Evolutionary conservation across 2,888 invertebrate species (phyloP), one percentile per base, ranked within the genome.

Genomic region (Stenurella melanura): DNA sequence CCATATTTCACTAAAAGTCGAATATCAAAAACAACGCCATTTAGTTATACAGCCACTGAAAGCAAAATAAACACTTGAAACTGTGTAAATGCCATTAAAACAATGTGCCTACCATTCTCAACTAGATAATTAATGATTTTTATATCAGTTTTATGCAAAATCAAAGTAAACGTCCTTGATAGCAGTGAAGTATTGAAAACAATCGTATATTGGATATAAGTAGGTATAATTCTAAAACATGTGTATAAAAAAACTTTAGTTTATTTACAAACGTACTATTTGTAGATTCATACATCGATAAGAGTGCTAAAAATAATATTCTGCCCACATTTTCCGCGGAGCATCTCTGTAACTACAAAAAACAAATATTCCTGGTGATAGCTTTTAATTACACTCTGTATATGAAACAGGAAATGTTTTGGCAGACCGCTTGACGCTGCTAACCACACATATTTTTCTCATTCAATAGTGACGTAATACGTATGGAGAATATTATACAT

Each of bases 401-500:
- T 50, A 50, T 50, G 15, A n/a, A 50, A 50, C 50, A 19, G 58
- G 60, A 70, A 60, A 70, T 21, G 21, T n/a, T 60, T 60, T 60
- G 42, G 21, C 30, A 70, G 70, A 70, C 70, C 42, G 70, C 70
- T 42, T 18, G 70, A 57, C 69, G 70, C 60, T 70, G 6, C 18
- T 9, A 42, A 42, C 21, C 60, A 42, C 70, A 70, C 6, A 70
- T 42, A 60, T 18, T 60, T 69, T 70, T 70, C 60, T 61, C 60
- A 18, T 60, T 58, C 21, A 70, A n/a, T 18, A 38, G 57, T 60
- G 60, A 70, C 70, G 60, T 19, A 50, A 67, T 19, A 11, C 42
- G 54, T 15, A 67, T 54, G 67, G 9, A 67, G 69, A 73, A 50
- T 64, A 58, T 63, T 60, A 38, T 66, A 26, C 67, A 69, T 78